Base-by-base conservation (phyloP, 1,140 invertebrate species). In the Antheraea pernyi region DNA sequence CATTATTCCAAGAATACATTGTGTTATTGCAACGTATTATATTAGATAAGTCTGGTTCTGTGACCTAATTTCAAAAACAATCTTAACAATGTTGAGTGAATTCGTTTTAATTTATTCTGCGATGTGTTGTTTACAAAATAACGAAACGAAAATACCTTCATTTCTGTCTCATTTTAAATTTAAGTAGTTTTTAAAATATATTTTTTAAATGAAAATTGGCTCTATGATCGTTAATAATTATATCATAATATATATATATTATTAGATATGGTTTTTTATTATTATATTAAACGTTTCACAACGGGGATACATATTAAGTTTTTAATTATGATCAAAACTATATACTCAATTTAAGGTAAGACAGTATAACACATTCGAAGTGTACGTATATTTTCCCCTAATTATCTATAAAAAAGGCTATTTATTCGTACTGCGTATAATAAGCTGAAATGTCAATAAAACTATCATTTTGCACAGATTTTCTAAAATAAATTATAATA, bases 331-430 rank as follows among this genome's bases (percentile, higher is more conserved):
- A 87, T 85, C 85, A 89, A 89, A 85, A 80, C 72, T 82, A 76
- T 87, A 89, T 89, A 89, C 86, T 89, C 86, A 86, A 68, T 79
- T 87, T 85, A 80, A 65, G 72, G 65, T 88, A 88, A 88, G 84
- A 36, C 65, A 60, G 39, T 42, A 42, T 67, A 69, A 18, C 18
- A 61, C 53, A 66, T 70, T 62, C 39, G 39, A 42, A 42, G 8
- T 42, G 22, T 71, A 30, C 11, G 16, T 19, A 61, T 22, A 22
- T 22, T 61, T 22, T 61, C n/a, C 0, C 46, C 11, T 53, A 16
- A 53, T 53, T 53, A 13, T 10, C 46, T 13, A 11, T 53, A 53
- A 16, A 53, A 16, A 2, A 53, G 5, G 39, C 7, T 53, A 53
- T 16, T 53, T n/a, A 53, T 13, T 53, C 46, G 16, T n/a, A 16